phyloP scores from a whole-genome alignment of 1,140 invertebrate species.

The Brachionus angularis region DNA sequence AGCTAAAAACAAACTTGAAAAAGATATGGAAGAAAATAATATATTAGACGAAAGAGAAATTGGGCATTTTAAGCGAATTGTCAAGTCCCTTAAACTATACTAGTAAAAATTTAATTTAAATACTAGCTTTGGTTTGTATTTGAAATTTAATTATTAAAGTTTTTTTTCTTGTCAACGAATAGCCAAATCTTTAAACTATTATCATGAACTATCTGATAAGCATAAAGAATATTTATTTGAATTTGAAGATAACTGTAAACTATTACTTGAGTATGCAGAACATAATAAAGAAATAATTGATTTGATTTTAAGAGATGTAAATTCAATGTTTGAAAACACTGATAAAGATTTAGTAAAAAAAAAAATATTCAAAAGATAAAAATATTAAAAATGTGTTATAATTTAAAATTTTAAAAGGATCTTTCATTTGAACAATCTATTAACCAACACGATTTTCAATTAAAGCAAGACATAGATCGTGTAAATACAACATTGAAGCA shows the following conservation, averaged over 20 bases:
- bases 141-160: not conserved
- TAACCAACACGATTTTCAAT: too few relatives aligned
- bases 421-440: too few relatives aligned
- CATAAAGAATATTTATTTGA: slow-evolving; percentile 19
- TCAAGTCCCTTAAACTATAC: slow-evolving; percentile 14
- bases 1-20: too few relatives aligned
- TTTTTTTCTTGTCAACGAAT: slow-evolving; percentile 9
- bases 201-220: not conserved
- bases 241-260: slow-evolving; percentile 26
- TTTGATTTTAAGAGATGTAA: slow-evolving; percentile 11
- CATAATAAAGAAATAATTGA: slow-evolving; percentile 7
- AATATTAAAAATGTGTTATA: too few relatives aligned
- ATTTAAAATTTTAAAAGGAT: too few relatives aligned
- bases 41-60: slow-evolving; percentile 27
- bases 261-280: slow-evolving; percentile 16
- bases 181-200: slow-evolving; percentile 8
- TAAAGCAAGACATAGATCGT: slow-evolving; percentile 50
- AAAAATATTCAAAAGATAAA: too few relatives aligned
- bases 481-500: slow-evolving; percentile 87
- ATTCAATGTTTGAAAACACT: slow-evolving; percentile 13
- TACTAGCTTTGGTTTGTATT: not conserved
- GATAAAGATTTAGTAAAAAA: not conserved
- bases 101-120: not conserved
- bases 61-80: slow-evolving; percentile 18
- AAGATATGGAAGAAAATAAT: too few relatives aligned